A percentile compares a stretch with the other conserved stretches of the same genome.
Conservation (phyloP, 2,888 invertebrate genomes). For the Prosopocoilus inquinatus region DNA sequence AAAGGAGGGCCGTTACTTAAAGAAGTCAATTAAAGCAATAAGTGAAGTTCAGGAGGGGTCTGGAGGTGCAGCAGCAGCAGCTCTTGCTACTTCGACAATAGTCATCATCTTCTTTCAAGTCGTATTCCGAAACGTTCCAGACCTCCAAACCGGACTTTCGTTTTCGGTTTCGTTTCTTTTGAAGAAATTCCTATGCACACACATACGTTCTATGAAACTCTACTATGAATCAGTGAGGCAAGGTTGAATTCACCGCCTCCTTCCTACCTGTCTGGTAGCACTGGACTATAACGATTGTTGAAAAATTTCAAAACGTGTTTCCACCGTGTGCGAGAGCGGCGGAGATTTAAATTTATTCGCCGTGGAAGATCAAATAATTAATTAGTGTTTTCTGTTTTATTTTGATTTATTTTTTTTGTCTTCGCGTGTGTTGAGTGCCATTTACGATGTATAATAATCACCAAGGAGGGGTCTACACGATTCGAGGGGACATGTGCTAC, state of each 20-base stretch:
- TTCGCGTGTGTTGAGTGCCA: neutral
- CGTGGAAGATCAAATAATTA: neutral
- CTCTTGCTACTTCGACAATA: too few species aligned
- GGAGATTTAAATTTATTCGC: slow-evolving; percentile 7
- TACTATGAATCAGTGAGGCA: slow-evolving; percentile 17
- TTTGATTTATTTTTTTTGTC: too few species aligned
- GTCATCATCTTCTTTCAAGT: too few species aligned
- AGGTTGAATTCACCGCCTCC: too few species aligned
- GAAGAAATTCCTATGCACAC: slow-evolving; percentile 19
- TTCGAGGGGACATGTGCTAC: slow-evolving; percentile 39
- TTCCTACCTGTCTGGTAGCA: too few species aligned
- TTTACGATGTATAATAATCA: slow-evolving; percentile 40
- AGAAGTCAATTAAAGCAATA: slow-evolving; percentile 32
- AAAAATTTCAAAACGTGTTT: too few species aligned
- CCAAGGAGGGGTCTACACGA: slow-evolving; percentile 34
- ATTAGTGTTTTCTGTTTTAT: neutral
- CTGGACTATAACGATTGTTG: too few species aligned
- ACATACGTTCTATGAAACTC: slow-evolving; percentile 17
- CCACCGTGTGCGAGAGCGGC: too few species aligned
- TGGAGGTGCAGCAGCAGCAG: slow-evolving; percentile 1
- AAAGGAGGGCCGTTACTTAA: neutral
- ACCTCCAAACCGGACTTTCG: slow-evolving; percentile 12
- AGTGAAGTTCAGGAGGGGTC: slow-evolving; percentile 35
- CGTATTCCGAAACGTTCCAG: neutral
- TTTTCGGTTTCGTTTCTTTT: slow-evolving; percentile 20